A percentile compares a stretch with the other conserved stretches of the same genome.
Evolutionary conservation across 2,113 vertebrate species (phyloP).

Genomic region (Dromiciops gliroides): DNA sequence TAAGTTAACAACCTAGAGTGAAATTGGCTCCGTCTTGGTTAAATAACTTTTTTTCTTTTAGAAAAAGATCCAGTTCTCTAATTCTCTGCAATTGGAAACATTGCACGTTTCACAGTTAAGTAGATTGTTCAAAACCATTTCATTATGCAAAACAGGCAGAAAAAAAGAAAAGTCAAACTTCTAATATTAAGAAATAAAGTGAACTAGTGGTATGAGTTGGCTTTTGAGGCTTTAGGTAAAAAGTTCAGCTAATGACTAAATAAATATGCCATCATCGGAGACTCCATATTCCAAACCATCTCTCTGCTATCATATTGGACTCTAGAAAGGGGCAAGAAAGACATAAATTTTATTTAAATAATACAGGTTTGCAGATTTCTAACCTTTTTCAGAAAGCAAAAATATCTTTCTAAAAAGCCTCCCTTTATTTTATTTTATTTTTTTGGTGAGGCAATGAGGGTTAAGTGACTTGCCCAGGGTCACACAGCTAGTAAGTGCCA

Average conservation of each 20-base stretch:
- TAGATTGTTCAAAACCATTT: conserved; percentile 37
- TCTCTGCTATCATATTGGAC: not conserved
- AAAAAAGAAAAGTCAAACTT: not conserved
- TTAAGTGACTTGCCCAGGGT: too few relatives aligned
- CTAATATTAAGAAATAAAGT: not conserved
- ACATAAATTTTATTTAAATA: not conserved
- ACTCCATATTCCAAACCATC: not conserved
- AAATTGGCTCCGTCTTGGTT: not conserved
- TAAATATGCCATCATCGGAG: not conserved
- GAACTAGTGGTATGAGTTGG: not conserved
- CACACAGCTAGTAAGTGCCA: too few relatives aligned
- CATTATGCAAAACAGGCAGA: conserved; percentile 53
- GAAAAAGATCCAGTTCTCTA: conserved; percentile 24
- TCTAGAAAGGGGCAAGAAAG: not conserved
- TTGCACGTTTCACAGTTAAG: conserved; percentile 31
- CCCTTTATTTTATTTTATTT: too few relatives aligned
- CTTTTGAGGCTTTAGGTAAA: not conserved
- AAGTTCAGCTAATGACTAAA: not conserved
- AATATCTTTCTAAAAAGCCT: too few relatives aligned
- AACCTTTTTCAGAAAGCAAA: conserved; percentile 43
- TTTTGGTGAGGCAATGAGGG: too few relatives aligned
- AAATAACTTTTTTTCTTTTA: not conserved
- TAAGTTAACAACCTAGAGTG: not conserved
- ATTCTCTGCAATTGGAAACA: conserved; percentile 46
- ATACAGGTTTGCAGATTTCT: not conserved